These are phyloP conservation scores for Panthera uncia DNA, from an alignment of 2,113 vertebrate species.

Conservation along the genomic window DNA sequence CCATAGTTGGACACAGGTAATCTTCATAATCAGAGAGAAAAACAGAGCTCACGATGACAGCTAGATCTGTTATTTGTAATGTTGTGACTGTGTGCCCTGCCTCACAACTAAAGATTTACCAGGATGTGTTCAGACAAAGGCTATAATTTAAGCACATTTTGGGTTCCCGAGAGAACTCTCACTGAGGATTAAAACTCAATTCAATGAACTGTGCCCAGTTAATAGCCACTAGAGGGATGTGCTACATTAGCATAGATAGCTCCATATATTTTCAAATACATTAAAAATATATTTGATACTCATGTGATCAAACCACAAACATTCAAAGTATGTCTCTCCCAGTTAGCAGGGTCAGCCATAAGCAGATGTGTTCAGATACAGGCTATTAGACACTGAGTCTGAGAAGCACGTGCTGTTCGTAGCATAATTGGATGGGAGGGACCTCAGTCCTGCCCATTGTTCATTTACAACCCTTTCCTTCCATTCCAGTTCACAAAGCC, in stretches of 20 bases:
- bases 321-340: background rate
- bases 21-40: background rate
- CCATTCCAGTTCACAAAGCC: background rate
- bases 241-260: background rate
- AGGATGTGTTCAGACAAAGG: background rate
- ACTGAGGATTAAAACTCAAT: background rate
- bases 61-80: background rate
- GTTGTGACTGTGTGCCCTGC: background rate
- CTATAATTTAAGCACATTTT: background rate
- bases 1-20: background rate
- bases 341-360: fast-evolving
- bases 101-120: background rate
- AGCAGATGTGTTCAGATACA: background rate
- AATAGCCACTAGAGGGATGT: background rate
- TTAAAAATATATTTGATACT: background rate
- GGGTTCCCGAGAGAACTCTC: background rate
- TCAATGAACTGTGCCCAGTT: background rate
- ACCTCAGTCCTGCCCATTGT: background rate
- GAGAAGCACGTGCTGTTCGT: background rate
- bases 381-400: background rate
- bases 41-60: background rate
- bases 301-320: background rate
- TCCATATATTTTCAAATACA: background rate
- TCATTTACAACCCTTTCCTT: background rate
- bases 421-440: background rate